A percentile compares a stretch with the other conserved stretches of the same genome.
Evolutionary conservation across 2,888 invertebrate genomes (phyloP).

Genomic region (Oligia fasciuncula): DNA sequence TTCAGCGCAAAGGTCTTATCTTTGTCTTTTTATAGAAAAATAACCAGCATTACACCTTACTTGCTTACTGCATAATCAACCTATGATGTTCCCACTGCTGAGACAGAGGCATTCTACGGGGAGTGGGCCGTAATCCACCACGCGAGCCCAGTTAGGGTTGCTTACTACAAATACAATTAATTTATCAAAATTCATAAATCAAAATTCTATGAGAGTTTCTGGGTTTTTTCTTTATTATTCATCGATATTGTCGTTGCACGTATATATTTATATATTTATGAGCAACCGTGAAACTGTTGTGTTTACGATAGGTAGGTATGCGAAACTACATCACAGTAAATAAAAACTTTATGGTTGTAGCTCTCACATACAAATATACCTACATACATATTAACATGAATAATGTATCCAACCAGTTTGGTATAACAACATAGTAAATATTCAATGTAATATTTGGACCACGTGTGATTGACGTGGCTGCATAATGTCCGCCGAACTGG

Average conservation of each 20-base stretch:
- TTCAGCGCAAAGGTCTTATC: not conserved
- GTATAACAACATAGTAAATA: constrained; percentile 19
- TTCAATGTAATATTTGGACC: constrained; percentile 46
- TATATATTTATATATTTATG: not conserved
- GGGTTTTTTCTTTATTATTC: constrained; percentile 15
- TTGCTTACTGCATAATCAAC: not conserved
- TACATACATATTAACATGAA: constrained; percentile 23
- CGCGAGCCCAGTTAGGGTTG: too few species aligned
- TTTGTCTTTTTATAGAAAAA: not conserved
- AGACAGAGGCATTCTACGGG: too few species aligned
- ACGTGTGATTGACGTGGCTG: constrained; percentile 46
- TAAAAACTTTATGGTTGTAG: constrained; percentile 33
- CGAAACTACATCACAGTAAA: constrained; percentile 15
- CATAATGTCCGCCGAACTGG: constrained; percentile 44
- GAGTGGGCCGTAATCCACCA: too few species aligned
- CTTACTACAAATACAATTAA: not conserved
- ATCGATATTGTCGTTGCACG: constrained; percentile 5
- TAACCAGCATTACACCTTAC: not conserved
- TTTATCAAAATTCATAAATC: not conserved
- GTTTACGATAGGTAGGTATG: constrained; percentile 15
- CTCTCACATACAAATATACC: constrained; percentile 1
- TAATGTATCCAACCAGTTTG: constrained; percentile 22
- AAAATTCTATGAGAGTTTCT: constrained; percentile 4
- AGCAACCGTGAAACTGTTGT: constrained; percentile 23
- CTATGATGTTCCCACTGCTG: too few species aligned